Conservation (phyloP, 2,113 vertebrate genomes). For the Cottus gobio region DNA sequence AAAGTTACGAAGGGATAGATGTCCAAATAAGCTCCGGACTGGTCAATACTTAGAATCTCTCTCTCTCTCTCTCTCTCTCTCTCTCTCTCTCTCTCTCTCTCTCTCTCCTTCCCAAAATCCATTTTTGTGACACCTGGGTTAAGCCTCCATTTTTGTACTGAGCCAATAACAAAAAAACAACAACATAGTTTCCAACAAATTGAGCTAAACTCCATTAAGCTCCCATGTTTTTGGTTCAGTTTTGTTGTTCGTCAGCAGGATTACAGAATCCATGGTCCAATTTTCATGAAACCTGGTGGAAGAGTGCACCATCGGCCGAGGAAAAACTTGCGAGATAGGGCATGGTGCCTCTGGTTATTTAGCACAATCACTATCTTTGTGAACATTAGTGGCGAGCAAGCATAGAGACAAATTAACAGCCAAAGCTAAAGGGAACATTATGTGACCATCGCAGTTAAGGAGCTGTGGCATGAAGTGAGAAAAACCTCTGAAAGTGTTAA, state of each 20-base stretch:
- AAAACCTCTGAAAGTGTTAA: slow-evolving; percentile 35
- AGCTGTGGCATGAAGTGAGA: slow-evolving; percentile 10
- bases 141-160: neutral
- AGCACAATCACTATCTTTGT: slow-evolving; percentile 44
- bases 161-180: neutral
- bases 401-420: slow-evolving; percentile 28
- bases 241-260: neutral
- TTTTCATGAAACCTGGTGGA: neutral
- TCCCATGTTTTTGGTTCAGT: neutral
- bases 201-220: slow-evolving; percentile 28
- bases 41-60: slow-evolving; percentile 29
- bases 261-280: neutral
- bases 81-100: neutral
- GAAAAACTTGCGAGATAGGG: neutral
- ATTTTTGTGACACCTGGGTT: slow-evolving; percentile 63
- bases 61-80: neutral
- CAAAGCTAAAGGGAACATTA: slow-evolving; percentile 37
- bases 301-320: neutral
- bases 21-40: slow-evolving; percentile 19
- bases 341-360: slow-evolving; percentile 49
- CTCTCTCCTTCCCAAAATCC: slow-evolving; percentile 47
- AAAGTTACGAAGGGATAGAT: slow-evolving; percentile 30
- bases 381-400: slow-evolving; percentile 22
- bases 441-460: neutral
- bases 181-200: too few species aligned